Conservation (phyloP, 2,888 invertebrate species). For the Lycophotia porphyrea region DNA sequence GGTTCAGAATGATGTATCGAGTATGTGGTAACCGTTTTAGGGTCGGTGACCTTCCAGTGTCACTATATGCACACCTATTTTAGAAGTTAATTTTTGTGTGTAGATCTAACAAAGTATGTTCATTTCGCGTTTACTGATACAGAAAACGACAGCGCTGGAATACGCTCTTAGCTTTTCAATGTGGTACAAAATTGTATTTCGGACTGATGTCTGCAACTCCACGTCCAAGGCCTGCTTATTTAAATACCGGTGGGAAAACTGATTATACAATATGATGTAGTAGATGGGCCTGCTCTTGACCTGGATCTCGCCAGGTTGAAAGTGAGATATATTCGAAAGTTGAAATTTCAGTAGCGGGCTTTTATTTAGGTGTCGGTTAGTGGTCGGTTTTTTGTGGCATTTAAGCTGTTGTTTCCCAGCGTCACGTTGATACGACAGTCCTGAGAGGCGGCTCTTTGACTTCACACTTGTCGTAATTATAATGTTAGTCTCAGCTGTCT, state of each 20-base stretch:
- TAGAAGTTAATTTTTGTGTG: not conserved
- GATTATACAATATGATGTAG: not conserved
- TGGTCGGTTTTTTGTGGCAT: not conserved
- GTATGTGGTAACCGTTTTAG: no score
- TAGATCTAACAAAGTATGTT: conserved; percentile 10
- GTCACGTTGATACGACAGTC: not conserved
- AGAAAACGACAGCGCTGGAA: not conserved
- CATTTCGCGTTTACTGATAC: not conserved
- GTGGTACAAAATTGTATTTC: not conserved
- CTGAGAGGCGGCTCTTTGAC: not conserved
- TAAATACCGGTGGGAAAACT: not conserved
- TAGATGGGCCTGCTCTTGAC: no score
- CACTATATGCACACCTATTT: not conserved
- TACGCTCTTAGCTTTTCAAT: not conserved
- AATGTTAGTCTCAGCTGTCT: not conserved
- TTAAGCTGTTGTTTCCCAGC: not conserved
- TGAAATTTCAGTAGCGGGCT: not conserved
- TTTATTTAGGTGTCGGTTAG: not conserved
- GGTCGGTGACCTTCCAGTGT: not conserved
- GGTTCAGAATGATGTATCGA: no score
- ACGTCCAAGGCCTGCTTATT: not conserved
- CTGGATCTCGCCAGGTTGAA: not conserved
- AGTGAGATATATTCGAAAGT: not conserved
- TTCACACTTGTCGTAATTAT: not conserved
- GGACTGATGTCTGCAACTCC: not conserved